A percentile compares a stretch with the other conserved stretches of the same genome.
phyloP scores from a whole-genome alignment of 2,113 vertebrate genomes.

The Semnornis frantzii region DNA sequence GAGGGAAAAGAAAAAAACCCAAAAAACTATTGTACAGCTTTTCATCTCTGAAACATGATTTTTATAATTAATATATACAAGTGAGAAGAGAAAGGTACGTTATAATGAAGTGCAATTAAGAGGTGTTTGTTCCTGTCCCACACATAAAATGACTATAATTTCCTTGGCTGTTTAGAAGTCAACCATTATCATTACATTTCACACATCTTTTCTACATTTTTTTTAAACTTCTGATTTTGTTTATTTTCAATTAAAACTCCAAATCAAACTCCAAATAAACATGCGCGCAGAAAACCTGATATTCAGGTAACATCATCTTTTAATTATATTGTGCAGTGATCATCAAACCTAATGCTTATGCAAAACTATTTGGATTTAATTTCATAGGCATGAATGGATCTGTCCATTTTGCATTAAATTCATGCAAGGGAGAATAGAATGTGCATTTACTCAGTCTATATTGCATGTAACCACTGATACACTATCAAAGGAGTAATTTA shows the following conservation, averaged over 20 bases:
- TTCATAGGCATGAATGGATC: neutral
- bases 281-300: slow-evolving; percentile 67
- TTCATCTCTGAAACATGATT: slow-evolving; percentile 79
- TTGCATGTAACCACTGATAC: slow-evolving; percentile 38
- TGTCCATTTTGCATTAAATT: slow-evolving; percentile 39
- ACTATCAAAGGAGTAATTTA: slow-evolving; percentile 12
- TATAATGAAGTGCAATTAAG: slow-evolving; percentile 88
- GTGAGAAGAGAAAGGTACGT: slow-evolving; percentile 83
- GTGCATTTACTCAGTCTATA: neutral
- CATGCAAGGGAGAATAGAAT: neutral
- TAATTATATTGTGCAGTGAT: slow-evolving; percentile 65
- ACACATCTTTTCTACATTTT: slow-evolving; percentile 71
- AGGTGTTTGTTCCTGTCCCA: slow-evolving; percentile 85
- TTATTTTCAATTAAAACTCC: slow-evolving; percentile 79
- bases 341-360: slow-evolving; percentile 66
- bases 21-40: slow-evolving; percentile 78
- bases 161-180: slow-evolving; percentile 83
- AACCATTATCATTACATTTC: slow-evolving; percentile 82
- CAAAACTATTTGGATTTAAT: slow-evolving; percentile 31
- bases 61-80: slow-evolving; percentile 91
- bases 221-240: slow-evolving; percentile 74
- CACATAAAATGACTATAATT: slow-evolving; percentile 84
- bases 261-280: slow-evolving; percentile 77
- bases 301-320: slow-evolving; percentile 74
- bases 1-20: slow-evolving; percentile 34